Percentiles rank a stretch among this genome's conserved stretches.
phyloP scores from a whole-genome alignment of 2,113 vertebrate species.

The Peromyscus maniculatus region DNA sequence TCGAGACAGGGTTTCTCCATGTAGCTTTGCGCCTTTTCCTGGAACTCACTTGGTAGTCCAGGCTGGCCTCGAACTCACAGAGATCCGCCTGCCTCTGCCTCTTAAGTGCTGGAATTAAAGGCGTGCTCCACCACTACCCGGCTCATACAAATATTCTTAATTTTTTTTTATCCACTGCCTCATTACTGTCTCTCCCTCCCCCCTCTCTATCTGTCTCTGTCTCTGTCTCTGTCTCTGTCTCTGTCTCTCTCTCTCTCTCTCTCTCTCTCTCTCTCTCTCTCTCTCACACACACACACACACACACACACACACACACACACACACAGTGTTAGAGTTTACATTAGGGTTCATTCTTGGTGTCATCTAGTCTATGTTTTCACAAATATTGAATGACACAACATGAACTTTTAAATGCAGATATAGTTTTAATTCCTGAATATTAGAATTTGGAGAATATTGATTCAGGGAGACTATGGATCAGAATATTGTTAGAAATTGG shows the following conservation, averaged over 20 bases:
- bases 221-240: no score
- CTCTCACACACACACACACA: no score
- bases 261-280: no score
- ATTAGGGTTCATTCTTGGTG: background rate
- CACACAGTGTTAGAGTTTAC: no score
- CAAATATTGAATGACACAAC: background rate
- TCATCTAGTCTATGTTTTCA: background rate
- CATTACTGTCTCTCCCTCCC: background rate
- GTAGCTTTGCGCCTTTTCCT: background rate
- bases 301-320: no score
- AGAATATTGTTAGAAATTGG: constrained; percentile 22
- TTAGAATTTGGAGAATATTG: constrained; percentile 43
- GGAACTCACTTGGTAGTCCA: background rate
- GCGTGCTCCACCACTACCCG: background rate
- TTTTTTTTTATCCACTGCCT: background rate
- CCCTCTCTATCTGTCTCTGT: no score
- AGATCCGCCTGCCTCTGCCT: background rate
- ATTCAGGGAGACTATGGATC: background rate
- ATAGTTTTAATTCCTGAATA: constrained; percentile 52
- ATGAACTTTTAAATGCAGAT: constrained; percentile 13
- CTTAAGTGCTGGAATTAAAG: background rate
- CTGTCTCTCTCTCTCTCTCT: no score
- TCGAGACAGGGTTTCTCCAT: background rate
- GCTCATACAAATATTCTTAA: background rate
- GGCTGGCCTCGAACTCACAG: background rate